Evolutionary conservation across 2,888 invertebrate species (phyloP).

Genomic region (Drosophila borborema): DNA sequence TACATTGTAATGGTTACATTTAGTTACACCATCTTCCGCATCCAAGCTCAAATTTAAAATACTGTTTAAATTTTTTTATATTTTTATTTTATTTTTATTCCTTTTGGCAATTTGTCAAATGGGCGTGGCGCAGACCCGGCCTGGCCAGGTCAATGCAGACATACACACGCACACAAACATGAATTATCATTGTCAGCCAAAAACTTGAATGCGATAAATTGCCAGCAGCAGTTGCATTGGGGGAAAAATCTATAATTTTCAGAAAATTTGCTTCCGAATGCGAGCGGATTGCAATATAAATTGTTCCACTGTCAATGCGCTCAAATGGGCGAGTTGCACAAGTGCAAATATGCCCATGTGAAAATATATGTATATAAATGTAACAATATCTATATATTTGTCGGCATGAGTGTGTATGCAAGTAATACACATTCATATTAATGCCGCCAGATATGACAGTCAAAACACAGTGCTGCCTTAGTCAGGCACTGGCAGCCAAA

Average conservation of each 20-base stretch:
- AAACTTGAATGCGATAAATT: slow-evolving; percentile 74
- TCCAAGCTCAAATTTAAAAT: slow-evolving; percentile 43
- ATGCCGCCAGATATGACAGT: slow-evolving; percentile 58
- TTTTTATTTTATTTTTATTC: slow-evolving; percentile 19
- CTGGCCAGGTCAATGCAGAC: slow-evolving; percentile 26
- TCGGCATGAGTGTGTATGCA: neutral
- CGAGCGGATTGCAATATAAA: slow-evolving; percentile 55
- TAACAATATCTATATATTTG: neutral
- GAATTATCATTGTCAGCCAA: slow-evolving; percentile 73
- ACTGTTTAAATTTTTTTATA: slow-evolving; percentile 23
- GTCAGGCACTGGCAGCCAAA: slow-evolving; percentile 36
- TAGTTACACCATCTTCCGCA: slow-evolving; percentile 14
- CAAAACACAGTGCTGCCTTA: slow-evolving; percentile 44
- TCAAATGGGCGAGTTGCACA: slow-evolving; percentile 23
- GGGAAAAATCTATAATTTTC: slow-evolving; percentile 76
- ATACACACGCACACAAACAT: slow-evolving; percentile 40
- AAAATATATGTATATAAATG: neutral
- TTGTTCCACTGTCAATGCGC: slow-evolving; percentile 39
- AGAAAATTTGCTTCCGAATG: slow-evolving; percentile 75
- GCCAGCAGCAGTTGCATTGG: slow-evolving; percentile 53
- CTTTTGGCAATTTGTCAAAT: slow-evolving; percentile 72
- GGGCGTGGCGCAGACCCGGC: slow-evolving; percentile 58
- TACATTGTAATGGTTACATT: neutral
- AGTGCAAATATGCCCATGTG: slow-evolving; percentile 25
- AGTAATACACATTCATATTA: slow-evolving; percentile 48